These are phyloP conservation scores for Pomatostomus ruficeps DNA, from an alignment of 2,113 vertebrate species.

Conservation along the genomic window DNA sequence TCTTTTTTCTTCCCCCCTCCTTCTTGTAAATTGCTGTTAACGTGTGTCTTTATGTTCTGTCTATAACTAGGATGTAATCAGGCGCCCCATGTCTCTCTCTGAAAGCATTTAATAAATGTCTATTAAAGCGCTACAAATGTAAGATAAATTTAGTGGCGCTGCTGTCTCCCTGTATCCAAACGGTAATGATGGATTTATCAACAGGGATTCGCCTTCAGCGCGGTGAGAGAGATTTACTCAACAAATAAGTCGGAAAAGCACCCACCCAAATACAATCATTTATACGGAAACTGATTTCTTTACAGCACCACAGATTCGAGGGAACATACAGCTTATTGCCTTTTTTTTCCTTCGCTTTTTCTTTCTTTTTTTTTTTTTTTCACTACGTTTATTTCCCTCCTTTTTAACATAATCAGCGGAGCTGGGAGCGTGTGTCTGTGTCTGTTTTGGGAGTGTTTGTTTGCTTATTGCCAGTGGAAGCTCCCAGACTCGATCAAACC, in stretches of 20 bases:
- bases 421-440: background rate
- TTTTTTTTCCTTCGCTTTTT: no score
- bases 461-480: background rate
- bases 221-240: slow-evolving; percentile 74
- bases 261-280: slow-evolving; percentile 73
- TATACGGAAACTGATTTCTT: slow-evolving; percentile 56
- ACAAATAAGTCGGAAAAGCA: slow-evolving; percentile 70
- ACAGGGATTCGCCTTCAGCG: slow-evolving; percentile 77
- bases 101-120: slow-evolving; percentile 88
- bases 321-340: background rate
- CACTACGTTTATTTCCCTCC: background rate
- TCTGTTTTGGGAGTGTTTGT: background rate
- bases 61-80: slow-evolving; percentile 83
- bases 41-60: slow-evolving; percentile 78
- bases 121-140: slow-evolving; percentile 83
- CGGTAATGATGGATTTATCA: slow-evolving; percentile 83
- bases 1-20: background rate
- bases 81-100: slow-evolving; percentile 80
- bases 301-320: slow-evolving; percentile 6
- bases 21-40: slow-evolving; percentile 78
- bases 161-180: slow-evolving; percentile 78
- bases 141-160: slow-evolving; percentile 83
- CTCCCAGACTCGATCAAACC: slow-evolving; percentile 15
- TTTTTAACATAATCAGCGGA: background rate
- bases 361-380: background rate